Evolutionary conservation across 2,888 invertebrate genomes (phyloP).

Genomic region (Cheilosia grossa): DNA sequence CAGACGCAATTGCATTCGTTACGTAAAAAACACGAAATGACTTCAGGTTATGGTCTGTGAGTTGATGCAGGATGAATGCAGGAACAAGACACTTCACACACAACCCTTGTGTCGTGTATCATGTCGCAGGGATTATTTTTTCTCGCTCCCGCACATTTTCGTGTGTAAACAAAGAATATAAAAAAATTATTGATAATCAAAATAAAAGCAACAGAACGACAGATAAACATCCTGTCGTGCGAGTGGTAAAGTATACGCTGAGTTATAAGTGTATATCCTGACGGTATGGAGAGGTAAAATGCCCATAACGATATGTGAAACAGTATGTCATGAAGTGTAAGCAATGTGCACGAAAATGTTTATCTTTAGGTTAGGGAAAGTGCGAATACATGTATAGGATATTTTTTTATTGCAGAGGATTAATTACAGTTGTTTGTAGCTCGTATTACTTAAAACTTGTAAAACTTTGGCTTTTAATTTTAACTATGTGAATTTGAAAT

Average conservation of each 20-base stretch:
- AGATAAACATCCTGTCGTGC: constrained; percentile 66
- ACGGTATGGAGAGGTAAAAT: not conserved
- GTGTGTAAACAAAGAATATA: constrained; percentile 50
- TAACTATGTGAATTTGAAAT: no score
- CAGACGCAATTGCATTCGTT: constrained; percentile 62
- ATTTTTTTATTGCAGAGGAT: no score
- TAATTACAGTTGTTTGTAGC: no score
- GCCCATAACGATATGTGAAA: constrained; percentile 9
- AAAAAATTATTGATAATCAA: constrained; percentile 35
- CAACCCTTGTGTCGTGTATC: constrained; percentile 22
- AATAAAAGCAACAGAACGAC: constrained; percentile 65
- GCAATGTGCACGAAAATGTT: not conserved
- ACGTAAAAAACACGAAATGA: constrained; percentile 58
- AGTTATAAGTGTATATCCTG: constrained; percentile 64
- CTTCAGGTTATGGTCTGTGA: not conserved
- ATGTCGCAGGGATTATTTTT: constrained; percentile 31
- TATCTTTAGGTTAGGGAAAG: not conserved
- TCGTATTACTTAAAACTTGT: no score
- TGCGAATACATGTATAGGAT: no score
- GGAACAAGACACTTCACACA: constrained; percentile 63
- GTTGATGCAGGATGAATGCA: constrained; percentile 42
- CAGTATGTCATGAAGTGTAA: constrained; percentile 30
- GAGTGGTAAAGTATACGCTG: constrained; percentile 48
- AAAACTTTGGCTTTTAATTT: no score
- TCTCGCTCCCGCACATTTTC: constrained; percentile 34